Evolutionary conservation across 2,797 vertebrate genomes (phyloP).

Genomic region (Danio tinwini): DNA sequence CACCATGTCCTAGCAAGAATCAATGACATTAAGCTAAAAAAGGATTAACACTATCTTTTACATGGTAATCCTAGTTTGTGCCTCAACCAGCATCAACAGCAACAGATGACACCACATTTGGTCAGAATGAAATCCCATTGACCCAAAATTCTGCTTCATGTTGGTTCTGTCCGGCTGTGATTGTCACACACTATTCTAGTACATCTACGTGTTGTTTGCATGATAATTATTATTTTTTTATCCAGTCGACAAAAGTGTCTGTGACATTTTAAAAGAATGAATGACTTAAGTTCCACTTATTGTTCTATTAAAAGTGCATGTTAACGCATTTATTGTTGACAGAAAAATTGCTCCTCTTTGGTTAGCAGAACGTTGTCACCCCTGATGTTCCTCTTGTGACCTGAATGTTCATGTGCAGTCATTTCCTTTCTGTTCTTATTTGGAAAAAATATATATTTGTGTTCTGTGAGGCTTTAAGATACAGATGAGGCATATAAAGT

Average conservation of each 20-base stretch:
- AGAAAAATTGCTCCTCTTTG: neutral
- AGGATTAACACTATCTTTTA: neutral
- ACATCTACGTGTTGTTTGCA: neutral
- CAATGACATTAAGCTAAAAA: neutral
- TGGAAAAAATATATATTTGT: neutral
- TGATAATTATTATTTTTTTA: too few species aligned
- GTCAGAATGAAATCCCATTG: neutral
- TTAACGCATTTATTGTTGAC: neutral
- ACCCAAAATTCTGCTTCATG: neutral
- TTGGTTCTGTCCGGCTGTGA: neutral
- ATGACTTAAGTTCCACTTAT: neutral
- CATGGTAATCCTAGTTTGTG: neutral
- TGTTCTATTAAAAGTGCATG: neutral
- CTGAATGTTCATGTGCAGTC: neutral
- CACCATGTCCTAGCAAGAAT: neutral
- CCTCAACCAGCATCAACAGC: neutral
- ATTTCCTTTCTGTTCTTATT: conserved; percentile 16
- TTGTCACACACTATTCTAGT: neutral
- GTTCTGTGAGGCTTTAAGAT: neutral
- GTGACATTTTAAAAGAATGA: conserved; percentile 15
- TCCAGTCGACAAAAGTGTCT: neutral
- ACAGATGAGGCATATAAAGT: neutral
- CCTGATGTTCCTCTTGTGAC: neutral
- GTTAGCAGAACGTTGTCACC: neutral
- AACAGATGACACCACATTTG: neutral